Base-by-base conservation (phyloP, 2,888 invertebrate genomes). In the Matsumyia berberina region DNA sequence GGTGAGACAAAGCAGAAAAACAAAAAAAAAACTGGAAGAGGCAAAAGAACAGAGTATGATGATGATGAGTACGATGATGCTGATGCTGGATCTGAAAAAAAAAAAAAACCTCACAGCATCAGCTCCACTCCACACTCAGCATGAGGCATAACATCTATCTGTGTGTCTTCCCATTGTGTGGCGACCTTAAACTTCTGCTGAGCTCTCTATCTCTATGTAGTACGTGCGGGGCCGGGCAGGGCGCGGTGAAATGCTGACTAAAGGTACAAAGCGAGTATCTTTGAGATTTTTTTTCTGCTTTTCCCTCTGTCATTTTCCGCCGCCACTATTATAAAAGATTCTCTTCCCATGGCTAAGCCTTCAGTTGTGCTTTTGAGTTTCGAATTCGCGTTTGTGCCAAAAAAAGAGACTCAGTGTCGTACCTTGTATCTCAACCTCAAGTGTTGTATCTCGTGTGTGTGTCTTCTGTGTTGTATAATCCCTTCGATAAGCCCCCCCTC, bases 321-420 rank as follows among this genome's bases (percentile, higher is more conserved):
- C 49, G 79, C 44, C 53, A 70, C 80, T 85, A 70, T 86, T 87
- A 87, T 87, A 87, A 87, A 86, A 87, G 86, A 83, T 77, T 67
- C 80, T 74, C 78, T 46, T 80, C 58, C 60, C 72, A 70, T 64
- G 73, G 62, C 69, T 74, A 62, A 69, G 80, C 19, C 77, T 79
- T 88, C 74, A 86, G 93, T 93, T 72, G 86, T 78, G 69, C 69
- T 81, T 82, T 80, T 85, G 74, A 80, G 85, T 85, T 85, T 69
- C 80, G 85, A 64, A 76, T 80, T 85, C 76, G 85, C 80, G 79
- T 70, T 79, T 80, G 74, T 85, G 83, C 72, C 53, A 72, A 82
- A 70, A 77, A 53, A 35, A 37, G 37, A 67, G 24, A 31, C 31
- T 29, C 17, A 15, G 58, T 33, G 19, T 55, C 24, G 33, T 60